These are phyloP conservation scores for Eupeodes luniger DNA, from an alignment of 2,888 invertebrate species.

Conservation along the genomic window DNA sequence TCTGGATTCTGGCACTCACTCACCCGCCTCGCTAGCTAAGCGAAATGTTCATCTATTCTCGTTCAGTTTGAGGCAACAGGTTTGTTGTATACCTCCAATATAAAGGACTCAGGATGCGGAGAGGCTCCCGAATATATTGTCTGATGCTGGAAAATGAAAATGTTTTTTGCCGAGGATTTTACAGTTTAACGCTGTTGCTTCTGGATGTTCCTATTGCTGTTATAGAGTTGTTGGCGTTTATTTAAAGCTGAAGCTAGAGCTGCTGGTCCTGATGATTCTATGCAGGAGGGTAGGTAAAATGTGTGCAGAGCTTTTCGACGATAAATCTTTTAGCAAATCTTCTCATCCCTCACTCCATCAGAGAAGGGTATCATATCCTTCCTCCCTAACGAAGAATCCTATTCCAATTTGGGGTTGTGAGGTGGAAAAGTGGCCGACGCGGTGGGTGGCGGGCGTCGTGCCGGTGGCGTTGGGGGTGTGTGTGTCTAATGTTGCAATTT, in stretches of 20 bases:
- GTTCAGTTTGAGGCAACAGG: constrained; percentile 35
- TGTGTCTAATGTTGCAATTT: constrained; percentile 66
- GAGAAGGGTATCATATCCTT: constrained; percentile 41
- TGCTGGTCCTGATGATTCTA: constrained; percentile 5
- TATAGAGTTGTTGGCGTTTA: background rate
- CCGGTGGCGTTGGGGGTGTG: background rate
- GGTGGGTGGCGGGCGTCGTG: background rate
- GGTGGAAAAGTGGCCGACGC: background rate
- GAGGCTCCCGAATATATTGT: constrained; percentile 54
- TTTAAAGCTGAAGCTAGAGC: background rate
- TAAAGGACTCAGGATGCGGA: constrained; percentile 7
- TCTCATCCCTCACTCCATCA: constrained; percentile 46
- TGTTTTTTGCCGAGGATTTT: constrained; percentile 50
- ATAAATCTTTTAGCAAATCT: constrained; percentile 71
- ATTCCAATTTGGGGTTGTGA: constrained; percentile 12
- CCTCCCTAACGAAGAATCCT: constrained; percentile 27
- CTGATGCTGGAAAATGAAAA: constrained; percentile 22
- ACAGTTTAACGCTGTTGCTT: constrained; percentile 61
- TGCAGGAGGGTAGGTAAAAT: constrained; percentile 36
- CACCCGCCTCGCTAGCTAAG: constrained; percentile 56
- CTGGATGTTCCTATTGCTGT: constrained; percentile 46
- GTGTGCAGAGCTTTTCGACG: constrained; percentile 69
- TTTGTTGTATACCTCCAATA: constrained; percentile 55
- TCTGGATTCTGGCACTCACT: constrained; percentile 50
- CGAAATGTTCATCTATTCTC: constrained; percentile 56